Conservation (phyloP, 2,797 vertebrate genomes). For the Danio albolineatus region DNA sequence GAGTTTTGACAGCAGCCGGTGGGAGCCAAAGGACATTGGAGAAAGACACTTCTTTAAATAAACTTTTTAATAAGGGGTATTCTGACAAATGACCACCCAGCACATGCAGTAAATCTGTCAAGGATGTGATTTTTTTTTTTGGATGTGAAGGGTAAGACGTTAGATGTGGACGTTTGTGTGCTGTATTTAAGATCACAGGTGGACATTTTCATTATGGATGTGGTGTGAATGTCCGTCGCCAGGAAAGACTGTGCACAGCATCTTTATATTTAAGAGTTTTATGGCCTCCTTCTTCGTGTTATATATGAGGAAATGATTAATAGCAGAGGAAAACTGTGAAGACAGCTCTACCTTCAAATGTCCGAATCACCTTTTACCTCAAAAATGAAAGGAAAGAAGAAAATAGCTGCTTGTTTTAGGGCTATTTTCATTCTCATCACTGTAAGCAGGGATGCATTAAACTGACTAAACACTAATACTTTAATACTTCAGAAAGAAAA, state of each 20-base stretch:
- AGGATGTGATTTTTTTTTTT: neutral
- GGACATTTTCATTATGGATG: conserved; percentile 47
- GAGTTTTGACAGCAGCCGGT: conserved; percentile 58
- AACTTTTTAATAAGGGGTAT: conserved; percentile 10
- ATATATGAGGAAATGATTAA: conserved; percentile 44
- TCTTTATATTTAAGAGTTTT: conserved; percentile 53
- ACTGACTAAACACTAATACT: neutral
- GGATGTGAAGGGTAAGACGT: conserved; percentile 1
- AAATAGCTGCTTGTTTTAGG: neutral
- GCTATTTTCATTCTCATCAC: neutral
- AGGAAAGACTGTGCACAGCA: conserved; percentile 35
- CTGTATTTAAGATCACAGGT: neutral
- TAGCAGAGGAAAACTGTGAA: conserved; percentile 24
- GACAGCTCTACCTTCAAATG: neutral
- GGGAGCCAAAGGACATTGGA: conserved; percentile 51
- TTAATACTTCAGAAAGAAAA: neutral
- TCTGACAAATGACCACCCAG: conserved; percentile 47
- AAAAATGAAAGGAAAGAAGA: neutral
- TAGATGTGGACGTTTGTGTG: neutral
- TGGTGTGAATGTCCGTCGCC: conserved; percentile 43
- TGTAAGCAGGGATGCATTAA: neutral
- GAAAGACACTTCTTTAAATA: conserved; percentile 31
- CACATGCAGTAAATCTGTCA: conserved; percentile 21
- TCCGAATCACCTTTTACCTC: neutral
- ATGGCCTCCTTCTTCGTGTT: conserved; percentile 8